These are phyloP conservation scores for Dynastes tityus DNA, from an alignment of 2,888 invertebrate genomes.

Conservation along the genomic window DNA sequence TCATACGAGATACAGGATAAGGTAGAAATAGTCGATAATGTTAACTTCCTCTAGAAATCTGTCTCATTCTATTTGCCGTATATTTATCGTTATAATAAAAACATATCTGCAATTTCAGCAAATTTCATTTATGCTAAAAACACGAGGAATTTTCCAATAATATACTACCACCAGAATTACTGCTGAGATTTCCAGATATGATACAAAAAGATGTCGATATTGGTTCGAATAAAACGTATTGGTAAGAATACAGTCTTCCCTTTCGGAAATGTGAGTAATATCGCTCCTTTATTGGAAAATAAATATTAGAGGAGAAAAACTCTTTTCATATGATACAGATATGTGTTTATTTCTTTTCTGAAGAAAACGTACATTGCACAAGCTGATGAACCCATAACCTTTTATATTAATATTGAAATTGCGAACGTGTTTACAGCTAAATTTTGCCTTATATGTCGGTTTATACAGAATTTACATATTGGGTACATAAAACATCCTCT, in stretches of 20 bases:
- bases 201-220: conserved; percentile 12
- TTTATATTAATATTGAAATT: conserved; percentile 7
- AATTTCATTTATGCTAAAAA: no score
- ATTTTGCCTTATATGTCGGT: not conserved
- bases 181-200: not conserved
- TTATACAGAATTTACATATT: no score
- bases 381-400: conserved; percentile 9
- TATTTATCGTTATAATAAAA: no score
- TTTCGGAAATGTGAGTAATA: conserved; percentile 27
- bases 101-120: no score
- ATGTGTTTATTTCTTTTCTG: conserved; percentile 5
- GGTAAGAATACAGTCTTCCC: conserved; percentile 1
- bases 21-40: no score
- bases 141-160: not conserved
- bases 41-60: no score
- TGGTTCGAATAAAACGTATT: conserved; percentile 20
- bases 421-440: not conserved
- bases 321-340: not conserved
- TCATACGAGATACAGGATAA: no score
- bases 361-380: conserved; percentile 12
- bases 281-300: conserved; percentile 27
- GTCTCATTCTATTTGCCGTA: no score
- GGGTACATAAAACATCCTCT: no score
- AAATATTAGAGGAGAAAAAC: conserved; percentile 19
- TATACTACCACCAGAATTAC: not conserved